Percentiles rank a stretch among this genome's conserved stretches.
Evolutionary conservation across 1,140 invertebrate species (phyloP).

Genomic region (Tetramorium simillimum): DNA sequence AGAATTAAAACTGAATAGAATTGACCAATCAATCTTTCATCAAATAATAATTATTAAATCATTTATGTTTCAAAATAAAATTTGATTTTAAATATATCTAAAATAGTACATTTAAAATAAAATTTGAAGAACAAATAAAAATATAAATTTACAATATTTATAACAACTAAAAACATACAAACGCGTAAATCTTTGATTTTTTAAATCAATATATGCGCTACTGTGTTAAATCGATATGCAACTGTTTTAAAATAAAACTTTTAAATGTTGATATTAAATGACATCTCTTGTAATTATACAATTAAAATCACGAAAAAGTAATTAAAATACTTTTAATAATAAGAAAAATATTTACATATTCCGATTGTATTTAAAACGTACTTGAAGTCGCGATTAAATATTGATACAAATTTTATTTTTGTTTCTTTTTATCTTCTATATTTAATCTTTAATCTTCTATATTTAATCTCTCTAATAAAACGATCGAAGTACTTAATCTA

Average conservation of each 20-base stretch:
- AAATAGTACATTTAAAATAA: not conserved
- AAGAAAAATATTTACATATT: not conserved
- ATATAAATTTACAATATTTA: not conserved
- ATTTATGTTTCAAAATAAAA: not conserved
- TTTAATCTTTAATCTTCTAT: too few species aligned
- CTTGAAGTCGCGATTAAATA: not conserved
- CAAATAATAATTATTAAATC: not conserved
- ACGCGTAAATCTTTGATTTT: not conserved
- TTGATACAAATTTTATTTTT: not conserved
- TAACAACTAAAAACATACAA: slow-evolving; percentile 11
- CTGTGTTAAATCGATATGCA: too few species aligned
- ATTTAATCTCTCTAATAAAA: not conserved
- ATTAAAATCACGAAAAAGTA: not conserved
- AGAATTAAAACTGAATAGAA: not conserved
- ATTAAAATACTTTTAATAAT: not conserved
- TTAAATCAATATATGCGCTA: not conserved
- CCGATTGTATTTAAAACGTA: not conserved
- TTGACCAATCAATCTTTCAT: not conserved
- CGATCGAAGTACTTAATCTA: not conserved
- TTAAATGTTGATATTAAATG: not conserved
- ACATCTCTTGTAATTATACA: not conserved
- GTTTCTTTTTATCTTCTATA: too few species aligned
- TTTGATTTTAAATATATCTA: not conserved
- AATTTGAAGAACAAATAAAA: not conserved
- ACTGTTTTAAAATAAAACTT: not conserved